Conservation (phyloP, 2,113 vertebrate species). For the Semicossyphus pulcher region DNA sequence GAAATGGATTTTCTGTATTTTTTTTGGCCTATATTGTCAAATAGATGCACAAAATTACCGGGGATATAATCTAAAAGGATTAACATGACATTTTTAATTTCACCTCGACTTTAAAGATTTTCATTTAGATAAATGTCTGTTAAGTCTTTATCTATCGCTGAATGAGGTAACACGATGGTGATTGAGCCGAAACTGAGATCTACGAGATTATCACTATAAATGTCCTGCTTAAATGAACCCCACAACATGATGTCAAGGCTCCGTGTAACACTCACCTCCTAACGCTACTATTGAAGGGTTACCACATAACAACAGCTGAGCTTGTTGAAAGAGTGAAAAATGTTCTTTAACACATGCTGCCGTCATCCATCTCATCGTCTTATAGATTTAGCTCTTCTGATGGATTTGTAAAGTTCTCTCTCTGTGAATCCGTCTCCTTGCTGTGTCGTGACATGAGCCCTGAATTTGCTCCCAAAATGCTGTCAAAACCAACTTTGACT, state of each 20-base stretch:
- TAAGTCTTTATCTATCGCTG: too few species aligned
- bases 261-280: not conserved
- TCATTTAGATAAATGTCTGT: too few species aligned
- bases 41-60: too few species aligned
- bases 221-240: not conserved
- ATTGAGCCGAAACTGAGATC: too few species aligned
- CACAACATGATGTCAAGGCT: not conserved
- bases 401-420: not conserved
- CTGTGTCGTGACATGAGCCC: not conserved
- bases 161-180: too few species aligned
- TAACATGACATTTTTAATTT: too few species aligned
- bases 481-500: not conserved
- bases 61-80: too few species aligned
- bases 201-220: too few species aligned
- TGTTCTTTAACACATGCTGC: not conserved
- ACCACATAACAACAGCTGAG: not conserved
- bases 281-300: not conserved
- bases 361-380: not conserved
- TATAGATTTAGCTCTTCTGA: not conserved
- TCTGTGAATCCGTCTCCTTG: not conserved
- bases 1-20: too few species aligned
- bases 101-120: too few species aligned
- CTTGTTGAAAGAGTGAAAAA: not conserved
- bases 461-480: not conserved
- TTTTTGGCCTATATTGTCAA: too few species aligned